phyloP scores from a whole-genome alignment of 2,888 invertebrate species.

The Steinernema carpocapsae region DNA sequence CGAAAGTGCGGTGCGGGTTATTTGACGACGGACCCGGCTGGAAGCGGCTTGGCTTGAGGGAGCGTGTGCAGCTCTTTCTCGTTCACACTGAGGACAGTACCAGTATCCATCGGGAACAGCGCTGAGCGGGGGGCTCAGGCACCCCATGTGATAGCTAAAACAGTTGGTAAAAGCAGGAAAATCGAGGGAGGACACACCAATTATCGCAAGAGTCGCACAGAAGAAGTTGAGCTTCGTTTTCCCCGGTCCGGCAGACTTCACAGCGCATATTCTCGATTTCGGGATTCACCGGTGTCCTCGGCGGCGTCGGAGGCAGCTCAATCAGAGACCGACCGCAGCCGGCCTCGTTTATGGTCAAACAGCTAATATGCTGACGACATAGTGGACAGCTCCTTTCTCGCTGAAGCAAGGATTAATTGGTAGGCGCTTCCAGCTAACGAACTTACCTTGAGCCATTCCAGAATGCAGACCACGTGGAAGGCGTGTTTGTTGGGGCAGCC shows the following conservation, averaged over 20 bases:
- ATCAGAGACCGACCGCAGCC: slow-evolving; percentile 25
- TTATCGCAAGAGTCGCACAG: slow-evolving; percentile 17
- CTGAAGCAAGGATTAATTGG: background rate
- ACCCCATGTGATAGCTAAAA: slow-evolving; percentile 17
- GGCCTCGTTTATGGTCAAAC: slow-evolving; percentile 1
- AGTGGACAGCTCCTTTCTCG: slow-evolving; percentile 19
- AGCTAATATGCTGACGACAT: slow-evolving; percentile 10
- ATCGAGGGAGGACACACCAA: background rate
- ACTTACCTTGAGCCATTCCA: slow-evolving; percentile 25
- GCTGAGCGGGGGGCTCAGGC: background rate
- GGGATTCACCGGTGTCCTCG: background rate
- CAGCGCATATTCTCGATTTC: slow-evolving; percentile 1
- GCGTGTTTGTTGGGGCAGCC: slow-evolving; percentile 5
- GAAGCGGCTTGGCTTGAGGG: background rate
- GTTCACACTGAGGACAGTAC: slow-evolving; percentile 16
- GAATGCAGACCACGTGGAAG: slow-evolving; percentile 22
- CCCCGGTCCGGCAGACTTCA: slow-evolving; percentile 1
- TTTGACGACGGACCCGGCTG: background rate
- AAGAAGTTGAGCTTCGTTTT: slow-evolving; percentile 21
- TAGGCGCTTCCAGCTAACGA: background rate
- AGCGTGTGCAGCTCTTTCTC: background rate
- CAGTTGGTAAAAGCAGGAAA: too few relatives aligned
- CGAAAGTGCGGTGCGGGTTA: slow-evolving; percentile 7
- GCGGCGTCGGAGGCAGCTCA: slow-evolving; percentile 2
- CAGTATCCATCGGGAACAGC: slow-evolving; percentile 6